Evolutionary conservation across 2,113 vertebrate genomes (phyloP).

Genomic region (Talpa occidentalis): DNA sequence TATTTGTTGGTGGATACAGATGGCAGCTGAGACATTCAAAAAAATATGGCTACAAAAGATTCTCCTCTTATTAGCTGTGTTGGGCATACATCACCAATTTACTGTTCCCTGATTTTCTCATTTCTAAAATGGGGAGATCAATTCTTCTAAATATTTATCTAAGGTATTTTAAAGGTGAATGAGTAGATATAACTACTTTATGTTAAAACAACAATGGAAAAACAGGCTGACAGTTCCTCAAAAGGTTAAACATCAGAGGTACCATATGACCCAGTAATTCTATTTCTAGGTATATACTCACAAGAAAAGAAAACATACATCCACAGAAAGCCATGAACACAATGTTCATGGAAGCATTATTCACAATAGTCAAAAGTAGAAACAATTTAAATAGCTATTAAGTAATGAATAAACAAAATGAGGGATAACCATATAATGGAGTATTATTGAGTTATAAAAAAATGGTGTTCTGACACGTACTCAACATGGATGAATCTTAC

Average conservation of each 20-base stretch:
- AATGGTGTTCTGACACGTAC: background rate
- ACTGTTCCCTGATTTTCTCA: background rate
- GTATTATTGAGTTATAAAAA: conserved; percentile 1
- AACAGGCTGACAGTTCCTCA: background rate
- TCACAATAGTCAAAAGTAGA: background rate
- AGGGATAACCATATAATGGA: background rate
- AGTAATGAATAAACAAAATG: background rate
- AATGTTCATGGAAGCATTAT: background rate
- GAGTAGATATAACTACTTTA: background rate
- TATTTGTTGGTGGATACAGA: background rate
- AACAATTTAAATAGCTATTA: background rate
- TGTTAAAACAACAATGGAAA: background rate
- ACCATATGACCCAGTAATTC: background rate
- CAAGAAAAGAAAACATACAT: background rate
- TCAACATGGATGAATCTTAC: background rate
- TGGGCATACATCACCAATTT: background rate
- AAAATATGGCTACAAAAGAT: background rate
- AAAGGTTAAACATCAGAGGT: background rate
- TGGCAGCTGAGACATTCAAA: background rate
- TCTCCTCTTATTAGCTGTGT: background rate
- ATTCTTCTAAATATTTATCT: background rate
- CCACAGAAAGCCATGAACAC: background rate
- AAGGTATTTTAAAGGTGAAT: conserved; percentile 31
- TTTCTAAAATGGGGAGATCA: conserved; percentile 21
- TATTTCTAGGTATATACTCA: background rate